Evolutionary conservation across 2,888 invertebrate genomes (phyloP).

Genomic region (Platycheirus rosarum): DNA sequence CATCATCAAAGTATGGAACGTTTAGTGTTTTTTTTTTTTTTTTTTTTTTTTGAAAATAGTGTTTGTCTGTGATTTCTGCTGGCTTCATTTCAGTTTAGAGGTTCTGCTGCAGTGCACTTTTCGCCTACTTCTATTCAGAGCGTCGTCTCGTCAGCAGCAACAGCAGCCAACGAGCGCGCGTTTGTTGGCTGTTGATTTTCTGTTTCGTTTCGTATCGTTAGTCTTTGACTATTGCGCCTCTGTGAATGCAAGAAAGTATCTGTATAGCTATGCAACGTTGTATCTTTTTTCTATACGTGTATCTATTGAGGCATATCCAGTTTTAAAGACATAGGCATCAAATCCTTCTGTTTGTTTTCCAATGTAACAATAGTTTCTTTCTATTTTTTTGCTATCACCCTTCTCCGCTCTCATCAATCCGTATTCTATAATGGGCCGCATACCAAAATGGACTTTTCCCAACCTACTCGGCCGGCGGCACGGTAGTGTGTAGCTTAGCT

Average conservation of each 20-base stretch:
- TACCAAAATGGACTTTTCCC: conserved; percentile 51
- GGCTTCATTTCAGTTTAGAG: conserved; percentile 65
- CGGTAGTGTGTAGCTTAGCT: conserved; percentile 37
- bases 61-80: conserved; percentile 66
- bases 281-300: conserved; percentile 10
- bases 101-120: conserved; percentile 69
- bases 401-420: background rate
- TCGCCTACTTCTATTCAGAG: conserved; percentile 55
- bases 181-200: conserved; percentile 9
- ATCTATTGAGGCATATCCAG: conserved; percentile 70
- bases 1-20: conserved; percentile 23
- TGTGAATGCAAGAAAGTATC: conserved; percentile 41
- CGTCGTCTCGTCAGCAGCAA: conserved; percentile 34
- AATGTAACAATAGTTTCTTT: conserved; percentile 45
- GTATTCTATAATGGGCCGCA: conserved; percentile 19
- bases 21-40: conserved; percentile 38
- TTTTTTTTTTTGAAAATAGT: conserved; percentile 12
- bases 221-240: conserved; percentile 71
- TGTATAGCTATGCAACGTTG: conserved; percentile 20
- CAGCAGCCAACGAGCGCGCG: conserved; percentile 59
- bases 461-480: conserved; percentile 26
- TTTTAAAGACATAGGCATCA: conserved; percentile 72
- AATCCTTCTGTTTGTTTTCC: conserved; percentile 74
- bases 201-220: conserved; percentile 63
- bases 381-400: background rate